Conservation (phyloP, 2,113 vertebrate species). For the Gopherus evgoodei region DNA sequence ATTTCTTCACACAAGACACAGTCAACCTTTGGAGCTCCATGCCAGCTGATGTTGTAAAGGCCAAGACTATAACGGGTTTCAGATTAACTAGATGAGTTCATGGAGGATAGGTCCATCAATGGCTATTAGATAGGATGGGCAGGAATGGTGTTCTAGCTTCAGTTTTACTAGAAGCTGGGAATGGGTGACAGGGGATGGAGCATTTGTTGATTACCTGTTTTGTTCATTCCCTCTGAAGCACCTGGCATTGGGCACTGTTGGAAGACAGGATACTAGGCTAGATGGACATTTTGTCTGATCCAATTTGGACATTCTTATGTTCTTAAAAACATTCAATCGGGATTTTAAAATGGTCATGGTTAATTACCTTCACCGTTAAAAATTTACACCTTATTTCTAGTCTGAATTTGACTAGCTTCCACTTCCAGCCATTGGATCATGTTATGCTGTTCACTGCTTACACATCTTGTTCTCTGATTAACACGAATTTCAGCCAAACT, state of each 20-base stretch:
- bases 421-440: neutral
- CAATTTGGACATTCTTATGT: neutral
- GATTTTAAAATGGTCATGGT: no score
- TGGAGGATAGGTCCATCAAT: neutral
- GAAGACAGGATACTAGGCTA: neutral
- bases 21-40: no score
- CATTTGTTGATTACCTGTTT: neutral
- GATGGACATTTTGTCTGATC: neutral
- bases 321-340: neutral
- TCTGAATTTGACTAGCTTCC: neutral
- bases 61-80: no score
- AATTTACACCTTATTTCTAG: neutral
- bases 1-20: no score
- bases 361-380: neutral
- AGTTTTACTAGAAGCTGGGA: neutral
- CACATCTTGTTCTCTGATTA: neutral
- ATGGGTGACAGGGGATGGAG: neutral
- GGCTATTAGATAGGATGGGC: neutral
- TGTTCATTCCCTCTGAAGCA: neutral
- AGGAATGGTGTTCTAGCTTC: neutral
- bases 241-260: neutral
- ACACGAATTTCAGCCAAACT: neutral
- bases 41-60: no score
- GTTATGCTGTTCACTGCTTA: neutral
- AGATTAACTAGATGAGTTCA: no score